These are phyloP conservation scores for Archocentrus centrarchus DNA, from an alignment of 2,113 vertebrate genomes.

Conservation along the genomic window DNA sequence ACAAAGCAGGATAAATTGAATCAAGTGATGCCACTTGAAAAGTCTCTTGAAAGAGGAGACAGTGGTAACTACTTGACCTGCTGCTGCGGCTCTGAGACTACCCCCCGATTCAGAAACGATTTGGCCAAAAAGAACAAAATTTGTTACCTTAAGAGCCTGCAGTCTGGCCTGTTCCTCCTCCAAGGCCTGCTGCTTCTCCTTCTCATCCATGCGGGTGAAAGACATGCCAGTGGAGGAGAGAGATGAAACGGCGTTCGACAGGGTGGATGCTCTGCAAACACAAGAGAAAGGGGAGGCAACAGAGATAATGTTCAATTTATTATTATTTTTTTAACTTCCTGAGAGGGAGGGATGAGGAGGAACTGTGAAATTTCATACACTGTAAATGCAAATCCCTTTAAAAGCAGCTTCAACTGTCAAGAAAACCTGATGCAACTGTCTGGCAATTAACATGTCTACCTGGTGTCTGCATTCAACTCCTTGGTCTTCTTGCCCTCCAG, in stretches of 20 bases:
- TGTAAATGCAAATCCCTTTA: not conserved
- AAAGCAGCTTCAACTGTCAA: not conserved
- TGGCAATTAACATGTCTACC: constrained; percentile 72
- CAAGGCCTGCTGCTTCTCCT: constrained; percentile 90
- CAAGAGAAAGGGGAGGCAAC: not conserved
- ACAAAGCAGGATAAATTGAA: not conserved
- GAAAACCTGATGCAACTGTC: not conserved
- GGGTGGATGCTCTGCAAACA: constrained; percentile 86
- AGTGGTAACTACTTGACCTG: constrained; percentile 1
- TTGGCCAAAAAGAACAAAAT: not conserved
- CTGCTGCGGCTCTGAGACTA: not conserved
- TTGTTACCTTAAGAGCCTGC: constrained; percentile 89
- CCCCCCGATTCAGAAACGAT: not conserved
- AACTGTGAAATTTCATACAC: not conserved
- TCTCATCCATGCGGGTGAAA: constrained; percentile 92
- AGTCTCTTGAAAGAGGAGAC: not conserved
- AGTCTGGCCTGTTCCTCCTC: constrained; percentile 92
- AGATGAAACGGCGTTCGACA: constrained; percentile 90
- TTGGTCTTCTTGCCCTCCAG: constrained; percentile 95
- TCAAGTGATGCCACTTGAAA: not conserved
- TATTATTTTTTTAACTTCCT: not conserved
- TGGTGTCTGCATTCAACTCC: constrained; percentile 87
- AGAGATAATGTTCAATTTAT: not conserved
- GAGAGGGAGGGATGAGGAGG: not conserved
- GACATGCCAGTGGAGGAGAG: constrained; percentile 92